These are phyloP conservation scores for Artibeus jamaicensis DNA, from an alignment of 2,797 vertebrate genomes.

Conservation along the genomic window DNA sequence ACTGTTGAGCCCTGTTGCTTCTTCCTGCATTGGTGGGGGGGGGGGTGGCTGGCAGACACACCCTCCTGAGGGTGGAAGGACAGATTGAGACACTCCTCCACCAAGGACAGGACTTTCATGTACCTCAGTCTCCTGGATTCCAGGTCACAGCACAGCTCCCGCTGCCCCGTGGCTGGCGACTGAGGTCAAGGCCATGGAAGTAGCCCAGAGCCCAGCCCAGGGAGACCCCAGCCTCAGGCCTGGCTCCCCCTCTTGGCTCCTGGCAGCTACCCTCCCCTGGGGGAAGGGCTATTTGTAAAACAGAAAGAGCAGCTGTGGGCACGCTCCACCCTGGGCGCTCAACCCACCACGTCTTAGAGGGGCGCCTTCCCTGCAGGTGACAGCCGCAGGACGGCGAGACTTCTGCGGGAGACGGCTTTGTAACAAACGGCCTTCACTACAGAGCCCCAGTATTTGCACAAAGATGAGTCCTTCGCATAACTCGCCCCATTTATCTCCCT, in stretches of 20 bases:
- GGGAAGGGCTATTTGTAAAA: neutral
- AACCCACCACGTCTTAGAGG: neutral
- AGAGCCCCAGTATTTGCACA: conserved; percentile 71
- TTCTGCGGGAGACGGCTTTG: conserved; percentile 59
- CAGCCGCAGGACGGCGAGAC: conserved; percentile 43
- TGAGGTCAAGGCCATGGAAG: neutral
- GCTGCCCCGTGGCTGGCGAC: neutral
- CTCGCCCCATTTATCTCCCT: conserved; percentile 58
- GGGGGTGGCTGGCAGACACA: neutral
- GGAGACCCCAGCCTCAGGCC: neutral
- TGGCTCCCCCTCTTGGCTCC: neutral
- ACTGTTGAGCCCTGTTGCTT: neutral
- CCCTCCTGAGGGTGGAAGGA: neutral
- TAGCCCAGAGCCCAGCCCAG: neutral
- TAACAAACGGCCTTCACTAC: conserved; percentile 69
- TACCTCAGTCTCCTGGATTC: neutral
- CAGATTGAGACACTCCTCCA: neutral
- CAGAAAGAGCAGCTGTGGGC: neutral
- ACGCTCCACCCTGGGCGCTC: neutral
- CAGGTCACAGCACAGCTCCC: neutral
- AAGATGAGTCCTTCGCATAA: conserved; percentile 56
- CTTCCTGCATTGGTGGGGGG: rapidly evolving
- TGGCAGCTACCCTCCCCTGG: neutral
- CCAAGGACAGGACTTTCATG: neutral
- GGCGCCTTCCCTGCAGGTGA: conserved; percentile 38